These are phyloP conservation scores for Xanthia icteritia DNA, from an alignment of 2,888 invertebrate genomes.

Conservation along the genomic window DNA sequence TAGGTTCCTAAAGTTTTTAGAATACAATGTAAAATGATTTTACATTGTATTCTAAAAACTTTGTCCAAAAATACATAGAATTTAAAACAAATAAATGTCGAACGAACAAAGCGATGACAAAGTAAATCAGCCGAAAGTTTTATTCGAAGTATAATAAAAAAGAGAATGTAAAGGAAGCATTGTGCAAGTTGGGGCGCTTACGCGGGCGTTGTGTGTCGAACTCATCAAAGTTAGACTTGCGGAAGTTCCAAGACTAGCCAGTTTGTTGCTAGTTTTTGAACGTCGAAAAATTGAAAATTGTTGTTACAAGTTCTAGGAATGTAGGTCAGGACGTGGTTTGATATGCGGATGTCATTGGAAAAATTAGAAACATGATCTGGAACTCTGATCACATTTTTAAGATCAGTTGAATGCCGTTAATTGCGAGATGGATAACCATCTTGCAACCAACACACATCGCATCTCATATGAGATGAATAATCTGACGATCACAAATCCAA, in stretches of 20 bases:
- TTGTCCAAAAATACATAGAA: slow-evolving; percentile 39
- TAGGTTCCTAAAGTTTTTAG: too few species aligned
- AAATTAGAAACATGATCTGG: neutral
- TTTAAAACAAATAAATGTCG: slow-evolving; percentile 49
- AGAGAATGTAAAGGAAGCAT: slow-evolving; percentile 72
- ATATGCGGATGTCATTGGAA: slow-evolving; percentile 17
- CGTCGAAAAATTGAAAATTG: slow-evolving; percentile 77
- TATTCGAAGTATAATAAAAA: slow-evolving; percentile 71
- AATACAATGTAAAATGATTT: too few species aligned
- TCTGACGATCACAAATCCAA: neutral
- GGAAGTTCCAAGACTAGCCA: slow-evolving; percentile 67
- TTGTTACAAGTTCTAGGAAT: slow-evolving; percentile 60
- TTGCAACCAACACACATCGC: too few species aligned
- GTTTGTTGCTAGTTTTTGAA: slow-evolving; percentile 72
- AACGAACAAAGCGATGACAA: slow-evolving; percentile 70
- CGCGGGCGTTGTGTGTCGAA: slow-evolving; percentile 78
- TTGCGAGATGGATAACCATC: neutral
- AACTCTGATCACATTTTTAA: neutral
- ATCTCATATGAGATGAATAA: too few species aligned
- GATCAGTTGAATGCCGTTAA: neutral
- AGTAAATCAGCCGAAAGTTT: slow-evolving; percentile 73
- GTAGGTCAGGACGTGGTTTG: slow-evolving; percentile 26
- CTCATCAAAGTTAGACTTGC: slow-evolving; percentile 82
- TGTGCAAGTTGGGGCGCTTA: slow-evolving; percentile 78
- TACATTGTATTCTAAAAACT: slow-evolving; percentile 2